Evolutionary conservation across 2,113 vertebrate genomes (phyloP).

Genomic region (Tor tambroides): DNA sequence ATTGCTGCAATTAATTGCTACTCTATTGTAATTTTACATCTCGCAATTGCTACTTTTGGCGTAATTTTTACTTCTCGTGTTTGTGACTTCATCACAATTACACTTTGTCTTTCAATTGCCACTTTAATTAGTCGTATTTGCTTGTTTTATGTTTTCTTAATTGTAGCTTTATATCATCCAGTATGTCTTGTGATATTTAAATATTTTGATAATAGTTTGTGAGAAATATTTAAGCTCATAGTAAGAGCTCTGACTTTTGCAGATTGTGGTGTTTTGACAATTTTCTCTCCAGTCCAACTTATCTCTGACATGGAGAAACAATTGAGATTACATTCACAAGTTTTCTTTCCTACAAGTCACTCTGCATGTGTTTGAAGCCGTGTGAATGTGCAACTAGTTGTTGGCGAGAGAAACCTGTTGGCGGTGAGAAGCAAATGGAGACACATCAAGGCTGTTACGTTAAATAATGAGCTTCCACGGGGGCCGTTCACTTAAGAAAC

Average conservation of each 20-base stretch:
- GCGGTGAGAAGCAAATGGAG: slow-evolving; percentile 62
- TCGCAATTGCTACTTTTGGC: not conserved
- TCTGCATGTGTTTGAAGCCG: not conserved
- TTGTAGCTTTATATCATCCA: too few relatives aligned
- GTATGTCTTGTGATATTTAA: too few relatives aligned
- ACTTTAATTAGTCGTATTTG: too few relatives aligned
- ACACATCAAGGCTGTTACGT: slow-evolving; percentile 62
- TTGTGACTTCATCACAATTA: too few relatives aligned
- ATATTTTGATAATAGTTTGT: not conserved
- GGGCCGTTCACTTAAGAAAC: slow-evolving; percentile 69
- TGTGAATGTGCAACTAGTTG: not conserved
- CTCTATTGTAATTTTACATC: not conserved
- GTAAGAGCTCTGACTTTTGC: not conserved
- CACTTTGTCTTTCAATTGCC: too few relatives aligned
- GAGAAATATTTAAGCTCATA: not conserved
- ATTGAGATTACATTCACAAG: fast-evolving
- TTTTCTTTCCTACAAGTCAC: not conserved
- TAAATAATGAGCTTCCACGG: slow-evolving; percentile 58
- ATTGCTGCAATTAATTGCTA: not conserved
- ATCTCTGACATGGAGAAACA: not conserved
- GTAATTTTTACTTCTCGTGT: not conserved
- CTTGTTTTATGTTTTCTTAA: too few relatives aligned
- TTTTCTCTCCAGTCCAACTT: not conserved
- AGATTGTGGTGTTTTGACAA: not conserved
- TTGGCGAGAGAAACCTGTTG: not conserved